phyloP scores from a whole-genome alignment of 2,797 vertebrate genomes.

The Catharus ustulatus region DNA sequence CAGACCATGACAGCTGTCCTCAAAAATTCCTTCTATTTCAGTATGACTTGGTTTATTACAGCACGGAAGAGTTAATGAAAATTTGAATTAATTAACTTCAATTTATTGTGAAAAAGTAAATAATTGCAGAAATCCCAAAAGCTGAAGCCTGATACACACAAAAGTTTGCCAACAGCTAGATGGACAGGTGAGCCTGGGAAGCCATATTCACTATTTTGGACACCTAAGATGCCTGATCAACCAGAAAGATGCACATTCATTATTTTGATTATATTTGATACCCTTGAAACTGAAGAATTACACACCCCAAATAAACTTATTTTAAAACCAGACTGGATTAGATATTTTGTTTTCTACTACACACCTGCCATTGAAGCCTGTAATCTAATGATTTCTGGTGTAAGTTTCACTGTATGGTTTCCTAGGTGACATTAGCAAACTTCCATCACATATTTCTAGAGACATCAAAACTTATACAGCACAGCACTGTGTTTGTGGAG shows the following conservation, averaged over 20 bases:
- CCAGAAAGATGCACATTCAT: neutral
- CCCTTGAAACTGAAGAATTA: neutral
- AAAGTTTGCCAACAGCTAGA: neutral
- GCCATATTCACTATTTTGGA: neutral
- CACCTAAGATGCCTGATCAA: neutral
- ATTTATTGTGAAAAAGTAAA: neutral
- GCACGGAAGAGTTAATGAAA: neutral
- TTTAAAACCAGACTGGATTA: neutral
- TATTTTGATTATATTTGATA: neutral
- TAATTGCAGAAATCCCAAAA: neutral
- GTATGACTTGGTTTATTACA: neutral
- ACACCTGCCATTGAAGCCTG: neutral
- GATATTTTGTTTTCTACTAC: neutral
- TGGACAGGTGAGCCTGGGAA: neutral
- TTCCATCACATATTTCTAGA: neutral
- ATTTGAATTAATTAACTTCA: neutral
- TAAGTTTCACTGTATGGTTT: neutral
- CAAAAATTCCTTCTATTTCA: neutral
- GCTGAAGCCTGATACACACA: fast-evolving
- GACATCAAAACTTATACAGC: neutral
- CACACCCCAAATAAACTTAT: neutral
- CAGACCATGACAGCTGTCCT: fast-evolving
- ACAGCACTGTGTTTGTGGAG: neutral
- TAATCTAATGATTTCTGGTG: neutral
- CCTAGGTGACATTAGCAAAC: neutral